Evolutionary conservation across 2,888 invertebrate genomes (phyloP).

Genomic region (Mantis religiosa): DNA sequence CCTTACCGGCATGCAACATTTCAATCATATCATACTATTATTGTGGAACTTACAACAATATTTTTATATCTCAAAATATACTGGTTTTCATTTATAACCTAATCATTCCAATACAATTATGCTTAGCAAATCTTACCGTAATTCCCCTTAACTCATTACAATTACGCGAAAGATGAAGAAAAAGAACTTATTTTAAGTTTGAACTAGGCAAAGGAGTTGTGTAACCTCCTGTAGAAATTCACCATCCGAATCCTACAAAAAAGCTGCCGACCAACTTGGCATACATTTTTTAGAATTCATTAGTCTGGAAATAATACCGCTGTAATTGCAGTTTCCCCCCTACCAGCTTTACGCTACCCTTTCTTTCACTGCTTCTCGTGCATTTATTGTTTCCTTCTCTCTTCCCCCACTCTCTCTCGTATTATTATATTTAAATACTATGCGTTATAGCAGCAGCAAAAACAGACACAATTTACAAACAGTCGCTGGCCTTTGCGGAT

Average conservation of each 20-base stretch:
- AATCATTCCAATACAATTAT: too few species aligned
- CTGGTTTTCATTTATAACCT: too few species aligned
- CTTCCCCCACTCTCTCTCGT: neutral
- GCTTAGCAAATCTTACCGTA: too few species aligned
- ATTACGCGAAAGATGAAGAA: too few species aligned
- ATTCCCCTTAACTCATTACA: too few species aligned
- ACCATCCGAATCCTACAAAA: neutral
- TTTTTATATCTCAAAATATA: too few species aligned
- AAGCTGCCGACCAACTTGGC: neutral
- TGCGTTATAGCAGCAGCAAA: neutral
- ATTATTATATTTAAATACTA: neutral
- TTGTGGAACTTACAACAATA: too few species aligned
- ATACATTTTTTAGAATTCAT: conserved; percentile 11
- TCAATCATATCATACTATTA: too few species aligned
- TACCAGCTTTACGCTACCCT: neutral
- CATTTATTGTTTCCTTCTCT: neutral
- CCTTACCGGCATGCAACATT: too few species aligned
- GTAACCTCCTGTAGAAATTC: neutral
- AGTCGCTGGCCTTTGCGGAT: neutral
- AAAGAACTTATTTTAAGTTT: too few species aligned
- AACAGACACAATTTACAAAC: neutral
- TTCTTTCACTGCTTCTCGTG: neutral
- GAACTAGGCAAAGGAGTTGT: neutral
- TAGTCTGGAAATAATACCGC: conserved; percentile 26
- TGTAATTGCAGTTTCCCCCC: conserved; percentile 18